phyloP scores from a whole-genome alignment of 2,797 vertebrate species.

The Rhinophrynus dorsalis region DNA sequence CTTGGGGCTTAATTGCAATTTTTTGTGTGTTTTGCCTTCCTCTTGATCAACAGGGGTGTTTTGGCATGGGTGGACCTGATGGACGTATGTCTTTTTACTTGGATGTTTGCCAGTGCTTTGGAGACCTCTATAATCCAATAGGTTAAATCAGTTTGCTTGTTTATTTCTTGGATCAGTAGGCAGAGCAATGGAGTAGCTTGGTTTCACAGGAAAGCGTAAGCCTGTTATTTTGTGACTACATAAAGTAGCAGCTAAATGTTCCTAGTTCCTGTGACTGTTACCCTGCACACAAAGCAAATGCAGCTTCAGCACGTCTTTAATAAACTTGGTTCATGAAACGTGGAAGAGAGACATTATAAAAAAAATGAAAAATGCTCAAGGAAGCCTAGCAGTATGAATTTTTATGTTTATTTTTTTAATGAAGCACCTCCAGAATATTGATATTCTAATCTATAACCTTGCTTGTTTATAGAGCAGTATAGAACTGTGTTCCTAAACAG shows the following conservation, averaged over 20 bases:
- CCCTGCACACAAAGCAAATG: background rate
- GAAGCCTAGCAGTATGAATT: background rate
- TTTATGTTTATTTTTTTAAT: background rate
- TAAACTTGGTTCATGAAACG: background rate
- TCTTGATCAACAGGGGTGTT: too few relatives aligned
- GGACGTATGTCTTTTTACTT: too few relatives aligned
- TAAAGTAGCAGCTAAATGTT: background rate
- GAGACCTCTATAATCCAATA: too few relatives aligned
- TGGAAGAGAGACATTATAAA: background rate
- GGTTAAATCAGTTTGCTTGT: too few relatives aligned
- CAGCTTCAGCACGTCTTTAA: background rate
- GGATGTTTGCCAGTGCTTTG: too few relatives aligned
- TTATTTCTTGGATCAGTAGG: too few relatives aligned
- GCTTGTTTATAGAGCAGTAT: background rate
- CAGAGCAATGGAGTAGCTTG: too few relatives aligned
- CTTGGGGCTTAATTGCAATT: too few relatives aligned
- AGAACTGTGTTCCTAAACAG: too few relatives aligned
- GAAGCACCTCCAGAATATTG: background rate
- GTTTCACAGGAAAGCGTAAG: too few relatives aligned
- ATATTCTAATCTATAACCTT: background rate
- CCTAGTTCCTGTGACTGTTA: background rate
- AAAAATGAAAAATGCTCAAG: constrained; percentile 1
- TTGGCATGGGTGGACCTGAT: too few relatives aligned
- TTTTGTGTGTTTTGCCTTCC: too few relatives aligned
- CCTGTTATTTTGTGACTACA: background rate